A percentile compares a stretch with the other conserved stretches of the same genome.
phyloP scores from a whole-genome alignment of 1,140 invertebrate species.

The Bombus difficillimus region DNA sequence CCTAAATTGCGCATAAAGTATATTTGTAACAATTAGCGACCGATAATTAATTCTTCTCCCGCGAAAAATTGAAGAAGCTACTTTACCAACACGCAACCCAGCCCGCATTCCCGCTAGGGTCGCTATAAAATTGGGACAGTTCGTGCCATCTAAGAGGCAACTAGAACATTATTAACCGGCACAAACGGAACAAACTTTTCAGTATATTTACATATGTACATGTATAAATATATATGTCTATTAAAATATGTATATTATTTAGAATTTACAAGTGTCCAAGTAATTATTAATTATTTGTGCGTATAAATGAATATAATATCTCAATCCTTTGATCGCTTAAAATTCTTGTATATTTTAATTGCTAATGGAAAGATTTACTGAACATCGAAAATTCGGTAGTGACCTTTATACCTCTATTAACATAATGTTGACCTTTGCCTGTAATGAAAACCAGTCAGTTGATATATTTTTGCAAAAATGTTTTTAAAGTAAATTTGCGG shows the following conservation, averaged over 20 bases:
- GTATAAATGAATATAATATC: constrained; percentile 5
- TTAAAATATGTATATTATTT: neutral
- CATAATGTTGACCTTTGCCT: constrained; percentile 29
- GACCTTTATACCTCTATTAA: constrained; percentile 41
- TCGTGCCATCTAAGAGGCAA: too few relatives aligned
- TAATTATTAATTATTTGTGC: neutral
- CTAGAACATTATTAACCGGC: too few relatives aligned
- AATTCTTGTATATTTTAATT: too few relatives aligned
- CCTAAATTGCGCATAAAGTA: too few relatives aligned
- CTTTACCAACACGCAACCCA: too few relatives aligned
- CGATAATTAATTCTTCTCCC: too few relatives aligned
- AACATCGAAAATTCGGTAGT: neutral
- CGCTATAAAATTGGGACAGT: too few relatives aligned
- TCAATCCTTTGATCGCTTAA: neutral
- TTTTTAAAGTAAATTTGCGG: neutral
- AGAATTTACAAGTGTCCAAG: neutral
- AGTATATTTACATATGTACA: neutral
- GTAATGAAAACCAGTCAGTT: constrained; percentile 10
- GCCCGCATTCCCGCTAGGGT: too few relatives aligned
- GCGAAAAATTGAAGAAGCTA: too few relatives aligned
- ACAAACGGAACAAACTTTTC: neutral
- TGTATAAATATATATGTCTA: neutral
- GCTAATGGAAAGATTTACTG: neutral
- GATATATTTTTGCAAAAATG: constrained; percentile 14
- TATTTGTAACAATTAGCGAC: too few relatives aligned